Evolutionary conservation across 2,888 invertebrate species (phyloP).

Genomic region (Limenitis camilla): DNA sequence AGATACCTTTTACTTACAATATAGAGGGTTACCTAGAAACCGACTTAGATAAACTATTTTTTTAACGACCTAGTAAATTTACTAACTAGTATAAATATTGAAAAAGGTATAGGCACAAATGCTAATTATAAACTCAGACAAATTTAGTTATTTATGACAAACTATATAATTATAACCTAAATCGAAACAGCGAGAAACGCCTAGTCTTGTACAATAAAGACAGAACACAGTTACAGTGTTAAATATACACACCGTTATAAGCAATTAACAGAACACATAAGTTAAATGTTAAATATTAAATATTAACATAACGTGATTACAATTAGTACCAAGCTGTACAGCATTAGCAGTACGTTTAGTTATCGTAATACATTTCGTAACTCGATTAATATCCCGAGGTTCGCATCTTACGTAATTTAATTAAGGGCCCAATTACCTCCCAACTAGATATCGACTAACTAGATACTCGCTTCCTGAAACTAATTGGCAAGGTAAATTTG

Average conservation of each 20-base stretch:
- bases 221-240: neutral
- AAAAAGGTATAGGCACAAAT: too few species aligned
- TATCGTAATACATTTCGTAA: conserved; percentile 3
- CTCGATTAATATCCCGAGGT: conserved; percentile 4
- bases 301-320: conserved; percentile 5
- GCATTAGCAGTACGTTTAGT: neutral
- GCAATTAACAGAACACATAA: neutral
- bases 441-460: conserved; percentile 1
- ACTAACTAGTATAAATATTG: too few species aligned
- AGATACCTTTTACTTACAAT: too few species aligned
- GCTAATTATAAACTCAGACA: too few species aligned
- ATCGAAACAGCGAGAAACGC: too few species aligned
- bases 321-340: conserved; percentile 3
- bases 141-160: too few species aligned
- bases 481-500: conserved; percentile 5
- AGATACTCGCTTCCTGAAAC: conserved; percentile 4
- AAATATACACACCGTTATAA: neutral
- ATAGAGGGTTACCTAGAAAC: neutral
- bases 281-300: too few species aligned
- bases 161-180: too few species aligned
- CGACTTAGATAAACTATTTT: too few species aligned
- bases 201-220: too few species aligned
- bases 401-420: conserved; percentile 7
- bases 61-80: too few species aligned
- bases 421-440: conserved; percentile 11